phyloP scores from a whole-genome alignment of 2,888 invertebrate genomes.

The Ischnura elegans region DNA sequence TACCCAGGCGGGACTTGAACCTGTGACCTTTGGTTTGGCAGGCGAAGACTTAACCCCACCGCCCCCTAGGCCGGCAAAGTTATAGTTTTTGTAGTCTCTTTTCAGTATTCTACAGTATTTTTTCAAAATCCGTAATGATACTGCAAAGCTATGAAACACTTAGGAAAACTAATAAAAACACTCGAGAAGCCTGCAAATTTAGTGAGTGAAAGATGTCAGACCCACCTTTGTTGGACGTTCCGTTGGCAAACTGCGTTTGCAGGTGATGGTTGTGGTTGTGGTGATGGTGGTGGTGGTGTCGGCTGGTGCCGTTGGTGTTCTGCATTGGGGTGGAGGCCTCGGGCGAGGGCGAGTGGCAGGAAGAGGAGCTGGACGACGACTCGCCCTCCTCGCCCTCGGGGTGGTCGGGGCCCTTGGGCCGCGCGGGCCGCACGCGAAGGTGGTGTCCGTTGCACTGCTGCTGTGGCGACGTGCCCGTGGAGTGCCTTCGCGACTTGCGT shows the following conservation, averaged over 20 bases:
- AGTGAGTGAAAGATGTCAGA: no score
- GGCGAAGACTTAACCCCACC: no score
- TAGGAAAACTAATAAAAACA: no score
- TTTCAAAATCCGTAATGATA: no score
- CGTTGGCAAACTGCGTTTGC: conserved; percentile 42
- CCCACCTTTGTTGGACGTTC: conserved; percentile 32
- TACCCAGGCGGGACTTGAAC: no score
- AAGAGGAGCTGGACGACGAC: conserved; percentile 82
- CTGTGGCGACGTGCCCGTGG: conserved; percentile 84
- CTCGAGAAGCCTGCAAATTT: no score
- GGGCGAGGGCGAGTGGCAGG: conserved; percentile 75
- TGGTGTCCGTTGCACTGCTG: conserved; percentile 74
- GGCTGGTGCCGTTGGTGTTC: not conserved
- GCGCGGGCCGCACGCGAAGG: conserved; percentile 73
- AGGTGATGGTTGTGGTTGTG: conserved; percentile 8
- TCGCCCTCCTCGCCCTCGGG: conserved; percentile 76
- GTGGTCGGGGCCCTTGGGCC: conserved; percentile 3
- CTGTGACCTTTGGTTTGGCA: no score
- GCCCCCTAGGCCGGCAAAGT: no score
- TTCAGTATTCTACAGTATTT: no score
- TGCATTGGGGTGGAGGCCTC: conserved; percentile 70
- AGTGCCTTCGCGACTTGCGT: conserved; percentile 89
- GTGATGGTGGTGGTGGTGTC: not conserved
- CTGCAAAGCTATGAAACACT: no score
- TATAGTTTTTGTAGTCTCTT: no score